Evolutionary conservation across 2,888 invertebrate species (phyloP).

Genomic region (Apamea epomidion): DNA sequence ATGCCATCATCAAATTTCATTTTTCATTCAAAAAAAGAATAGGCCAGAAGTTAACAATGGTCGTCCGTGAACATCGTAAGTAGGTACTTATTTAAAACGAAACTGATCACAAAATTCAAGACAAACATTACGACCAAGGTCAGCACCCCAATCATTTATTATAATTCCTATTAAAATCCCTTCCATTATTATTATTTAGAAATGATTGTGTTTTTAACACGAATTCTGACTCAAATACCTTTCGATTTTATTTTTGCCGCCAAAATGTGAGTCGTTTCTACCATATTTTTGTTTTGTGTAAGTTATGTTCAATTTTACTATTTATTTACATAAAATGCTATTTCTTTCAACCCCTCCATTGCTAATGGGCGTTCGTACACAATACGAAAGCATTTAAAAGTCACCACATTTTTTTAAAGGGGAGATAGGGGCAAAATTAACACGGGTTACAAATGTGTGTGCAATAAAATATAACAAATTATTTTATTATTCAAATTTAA

Average conservation of each 20-base stretch:
- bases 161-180: neutral
- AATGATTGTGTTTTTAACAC: neutral
- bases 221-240: neutral
- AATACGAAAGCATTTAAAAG: slow-evolving; percentile 14
- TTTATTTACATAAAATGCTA: neutral
- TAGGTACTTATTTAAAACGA: neutral
- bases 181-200: neutral
- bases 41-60: neutral
- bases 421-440: slow-evolving; percentile 30
- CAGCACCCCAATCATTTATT: neutral
- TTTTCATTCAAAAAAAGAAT: neutral
- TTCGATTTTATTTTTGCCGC: neutral
- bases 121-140: neutral
- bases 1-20: neutral
- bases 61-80: neutral
- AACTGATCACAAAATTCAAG: neutral
- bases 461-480: slow-evolving; percentile 3
- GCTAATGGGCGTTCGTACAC: slow-evolving; percentile 22
- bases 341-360: slow-evolving; percentile 27
- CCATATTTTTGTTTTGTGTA: neutral
- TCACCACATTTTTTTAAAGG: slow-evolving; percentile 20
- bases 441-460: neutral
- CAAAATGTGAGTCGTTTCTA: neutral
- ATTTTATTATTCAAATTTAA: slow-evolving; percentile 7
- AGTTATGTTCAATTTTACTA: neutral